A percentile compares a stretch with the other conserved stretches of the same genome.
phyloP scores from a whole-genome alignment of 2,113 vertebrate genomes.

The Machaerirhynchus nigripectus region DNA sequence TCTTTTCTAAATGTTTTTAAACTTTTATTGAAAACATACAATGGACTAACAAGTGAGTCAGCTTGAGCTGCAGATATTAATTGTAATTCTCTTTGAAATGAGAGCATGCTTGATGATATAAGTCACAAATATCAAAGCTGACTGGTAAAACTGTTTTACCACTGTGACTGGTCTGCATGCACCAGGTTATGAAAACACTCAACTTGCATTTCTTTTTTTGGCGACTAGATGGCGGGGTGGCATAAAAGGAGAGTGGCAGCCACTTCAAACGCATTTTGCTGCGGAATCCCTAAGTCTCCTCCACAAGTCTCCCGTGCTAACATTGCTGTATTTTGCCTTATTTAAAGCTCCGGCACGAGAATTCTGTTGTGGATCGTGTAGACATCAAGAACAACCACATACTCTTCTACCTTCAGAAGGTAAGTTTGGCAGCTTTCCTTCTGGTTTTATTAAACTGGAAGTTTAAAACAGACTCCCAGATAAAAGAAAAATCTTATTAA shows the following conservation, averaged over 20 bases:
- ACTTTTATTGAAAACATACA: neutral
- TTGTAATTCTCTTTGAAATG: neutral
- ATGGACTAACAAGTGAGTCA: neutral
- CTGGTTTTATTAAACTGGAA: neutral
- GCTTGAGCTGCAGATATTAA: neutral
- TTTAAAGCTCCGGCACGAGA: constrained; percentile 43
- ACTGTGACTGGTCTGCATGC: rapidly evolving
- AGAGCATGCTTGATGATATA: neutral
- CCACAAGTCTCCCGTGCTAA: neutral
- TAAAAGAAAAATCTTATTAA: neutral
- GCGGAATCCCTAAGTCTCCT: rapidly evolving
- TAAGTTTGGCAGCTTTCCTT: neutral
- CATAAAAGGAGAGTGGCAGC: neutral
- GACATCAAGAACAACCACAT: constrained; percentile 55
- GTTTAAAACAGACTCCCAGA: neutral
- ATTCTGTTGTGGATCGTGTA: constrained; percentile 18
- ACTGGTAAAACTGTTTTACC: neutral
- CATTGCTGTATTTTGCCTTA: neutral
- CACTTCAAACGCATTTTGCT: rapidly evolving
- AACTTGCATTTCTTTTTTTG: neutral
- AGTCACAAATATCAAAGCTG: neutral
- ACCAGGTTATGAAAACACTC: neutral
- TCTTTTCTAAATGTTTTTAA: neutral
- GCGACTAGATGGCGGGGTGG: neutral
- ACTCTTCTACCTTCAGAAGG: constrained; percentile 61